Base-by-base conservation (phyloP, 2,113 vertebrate genomes). In the Phalacrocorax carbo region DNA sequence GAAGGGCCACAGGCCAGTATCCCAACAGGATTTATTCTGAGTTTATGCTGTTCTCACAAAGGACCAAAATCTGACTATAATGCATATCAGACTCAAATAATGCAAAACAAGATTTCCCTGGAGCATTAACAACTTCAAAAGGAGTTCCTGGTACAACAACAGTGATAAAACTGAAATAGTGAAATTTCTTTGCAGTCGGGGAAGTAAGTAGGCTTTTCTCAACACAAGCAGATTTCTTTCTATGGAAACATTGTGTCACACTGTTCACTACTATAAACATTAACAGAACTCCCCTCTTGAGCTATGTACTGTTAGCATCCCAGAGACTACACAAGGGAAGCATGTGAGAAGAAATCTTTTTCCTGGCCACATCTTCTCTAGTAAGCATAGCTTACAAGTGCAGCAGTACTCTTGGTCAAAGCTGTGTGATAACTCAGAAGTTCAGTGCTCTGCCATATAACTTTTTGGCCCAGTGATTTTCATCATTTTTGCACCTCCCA, bases 1-100 rank as follows among this genome's bases (percentile, higher is more conserved):
- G 2, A 88, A 81, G 42, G 29, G 38, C 87, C n/a, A 20, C 0
- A 13, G 52, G 72, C 69, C 36, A 46, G 51, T 34, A 71, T 46
- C 34, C 58, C 71, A 49, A 55, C 11, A 72, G 58, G 57, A 76
- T 82, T 94, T 91, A 84, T 62, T 90, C 40, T 34, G 51, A 73
- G n/a, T 55, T 68, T 85, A 52, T 14, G 11, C 44, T 85, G 18
- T 34, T 72, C 40, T 82, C 62, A 90, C 62, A 58, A 89, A 89
- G 81, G 65, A 95, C 87, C 62, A 80, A 89, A 91, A 93, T 66
- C 78, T 55, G 49, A 70, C 66, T 55, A 8, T 15, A 64, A 60
- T 2, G 6, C 27, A 16, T 36, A 61, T 38, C 40, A 49, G 48
- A 82, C 40, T 77, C 49, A 61, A 83, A 32, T 15, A 88, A 48